Evolutionary conservation across 1,140 invertebrate genomes (phyloP), one percentile per base, ranked within the genome.

Genomic region (Zaprionus davidi): DNA sequence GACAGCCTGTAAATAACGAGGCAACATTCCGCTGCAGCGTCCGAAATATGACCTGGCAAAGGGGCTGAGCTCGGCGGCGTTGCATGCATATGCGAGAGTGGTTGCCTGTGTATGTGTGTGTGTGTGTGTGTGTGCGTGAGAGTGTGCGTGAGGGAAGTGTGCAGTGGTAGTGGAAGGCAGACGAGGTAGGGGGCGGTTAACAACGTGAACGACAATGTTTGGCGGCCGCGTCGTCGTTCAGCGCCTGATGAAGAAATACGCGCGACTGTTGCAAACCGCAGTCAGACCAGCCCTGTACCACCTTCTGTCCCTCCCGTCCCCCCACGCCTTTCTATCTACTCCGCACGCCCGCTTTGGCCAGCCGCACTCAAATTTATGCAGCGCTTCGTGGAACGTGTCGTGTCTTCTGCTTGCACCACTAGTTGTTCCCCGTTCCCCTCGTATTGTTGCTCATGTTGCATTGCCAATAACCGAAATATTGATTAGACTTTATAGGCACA

Each of bases 401-500:
- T 72, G 56, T 70, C 64, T 71, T 79, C 72, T 71, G 38, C 24
- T 56, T 62, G 51, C 41, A 46, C n/a, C 41, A 46, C 41, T 46
- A 36, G 60, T 71, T 68, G 73, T 73, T 58, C 55, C 60, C 7
- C n/a, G 0, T 44, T 46, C n/a, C 7, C 6, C 38, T 15, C 24
- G 67, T 59, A 38, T 60, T 65, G 74, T 60, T 62, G 56, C 49
- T 22, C 53, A 64, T 71, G 72, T 75, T 75, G 66, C 69, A 82
- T 71, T 66, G 85, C 85, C 85, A 90, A 90, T 90, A 90, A 71
- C 76, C 81, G 46, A 90, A 85, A 82, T 90, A 90, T 90, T 90
- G 85, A 90, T 90, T 90, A 80, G 80, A 67, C 69, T 64, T 80
- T 75, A 76, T 72, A 58, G 69, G 64, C 64, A 46, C 59, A 17